Base-by-base conservation (phyloP, 2,797 vertebrate species). In the Tapera naevia region DNA sequence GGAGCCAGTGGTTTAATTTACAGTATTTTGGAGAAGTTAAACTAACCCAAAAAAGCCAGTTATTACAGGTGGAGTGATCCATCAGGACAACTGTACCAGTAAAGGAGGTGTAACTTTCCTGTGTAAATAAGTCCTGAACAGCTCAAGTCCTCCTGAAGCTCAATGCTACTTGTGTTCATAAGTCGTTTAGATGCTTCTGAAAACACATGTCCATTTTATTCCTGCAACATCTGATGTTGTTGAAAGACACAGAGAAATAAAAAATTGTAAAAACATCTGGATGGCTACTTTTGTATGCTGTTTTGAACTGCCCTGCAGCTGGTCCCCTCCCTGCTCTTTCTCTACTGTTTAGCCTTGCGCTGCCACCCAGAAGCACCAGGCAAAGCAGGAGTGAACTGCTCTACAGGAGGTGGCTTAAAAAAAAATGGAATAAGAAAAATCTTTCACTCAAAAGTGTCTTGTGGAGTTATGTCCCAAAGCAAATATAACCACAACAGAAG, bases 1-100 rank as follows among this genome's bases (percentile, higher is more conserved):
- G 92, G 89, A 94, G 73, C 19, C 88, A 84, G 94, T 37, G 86
- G 94, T 93, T 94, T 80, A 18, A 19, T 79, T 80, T 74, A 89
- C 72, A 66, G 86, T 23, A 60, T 86, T 79, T 82, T 76, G 57
- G 46, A 91, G 87, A 86, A 79, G 51, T 84, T 84, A 65, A 90
- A 75, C 54, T 43, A 84, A 81, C 61, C 73, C 82, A 23, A 69
- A 92, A 89, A 86, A 75, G 80, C 43, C 73, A 79, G 11, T 86
- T 88, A 86, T 28, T 75, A 65, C 75, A 24, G 75, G 74, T n/a
- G 61, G 62, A 88, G 54, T 11, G 73, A 92, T 88, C 88, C 79
- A 48, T 58, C 80, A 86, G 43, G 18, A 67, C 65, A 65, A 39
- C 45, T 72, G 1, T 3, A 37, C 23, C 5, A 17, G 37, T 5